Evolutionary conservation across 2,888 invertebrate species (phyloP), one percentile per base, ranked within the genome.

Genomic region (Cheilosia grossa): DNA sequence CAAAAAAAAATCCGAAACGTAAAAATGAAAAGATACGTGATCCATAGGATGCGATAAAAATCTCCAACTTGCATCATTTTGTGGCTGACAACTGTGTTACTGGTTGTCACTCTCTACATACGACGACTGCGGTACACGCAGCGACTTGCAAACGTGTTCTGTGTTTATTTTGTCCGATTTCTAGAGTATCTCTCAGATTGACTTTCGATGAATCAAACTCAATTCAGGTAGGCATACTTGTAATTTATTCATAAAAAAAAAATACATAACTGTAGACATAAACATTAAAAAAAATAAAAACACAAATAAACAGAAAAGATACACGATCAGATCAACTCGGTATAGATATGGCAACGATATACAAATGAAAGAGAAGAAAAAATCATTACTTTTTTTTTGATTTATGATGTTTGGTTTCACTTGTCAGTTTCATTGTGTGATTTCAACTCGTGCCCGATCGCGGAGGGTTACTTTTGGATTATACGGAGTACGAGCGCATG

Each of bases 371-470:
- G 3, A 56, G 30, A 51, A 17, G 3, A 3, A 72, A 19, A 80
- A 59, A 73, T 1, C n/a, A 13, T 1, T 2, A 54, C 51, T 64
- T 53, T 67, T 75, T 66, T 66, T 85, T 81, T 85, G 85, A 85
- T 85, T 85, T 85, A 85, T 85, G 81, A 85, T 85, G 85, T 66
- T 85, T 72, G 77, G 66, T 77, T 85, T 85, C 70, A 85, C 81
- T 85, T 85, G 85, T 85, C 85, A 85, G 81, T 56, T 72, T 67
- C 74, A 81, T 85, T 81, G 85, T 85, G 81, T 80, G 78, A 67
- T 77, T 67, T 78, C 44, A 72, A 66, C 54, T 66, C 67, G 78
- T 69, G 64, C 64, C 74, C 56, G 59, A 73, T 67, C 69, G 30
- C 51, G 69, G 56, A 66, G 49, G 56, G 63, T 51, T 33, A 42